Evolutionary conservation across 2,113 vertebrate species (phyloP).

Genomic region (Anhinga anhinga): DNA sequence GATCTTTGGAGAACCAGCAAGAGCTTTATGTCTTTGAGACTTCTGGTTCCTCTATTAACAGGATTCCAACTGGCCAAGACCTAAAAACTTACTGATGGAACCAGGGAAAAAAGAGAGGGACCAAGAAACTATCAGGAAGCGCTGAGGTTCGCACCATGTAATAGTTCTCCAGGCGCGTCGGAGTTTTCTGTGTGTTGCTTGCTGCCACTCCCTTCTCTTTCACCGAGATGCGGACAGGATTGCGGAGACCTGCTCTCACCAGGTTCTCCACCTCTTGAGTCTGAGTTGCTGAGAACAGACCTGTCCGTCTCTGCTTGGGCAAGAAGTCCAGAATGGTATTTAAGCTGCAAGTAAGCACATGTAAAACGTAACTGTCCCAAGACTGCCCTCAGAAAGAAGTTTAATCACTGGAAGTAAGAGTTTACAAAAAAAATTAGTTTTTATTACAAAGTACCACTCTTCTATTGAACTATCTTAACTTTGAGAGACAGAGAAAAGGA

Average conservation of each 20-base stretch:
- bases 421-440: rapidly evolving
- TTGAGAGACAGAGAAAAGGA: neutral
- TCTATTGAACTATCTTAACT: neutral
- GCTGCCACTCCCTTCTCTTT: constrained; percentile 91
- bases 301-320: constrained; percentile 94
- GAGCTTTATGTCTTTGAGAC: neutral
- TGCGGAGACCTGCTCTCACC: constrained; percentile 92
- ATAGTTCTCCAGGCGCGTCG: constrained; percentile 87
- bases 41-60: neutral
- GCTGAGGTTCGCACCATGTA: constrained; percentile 79
- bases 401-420: neutral
- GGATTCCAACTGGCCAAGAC: neutral
- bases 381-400: neutral
- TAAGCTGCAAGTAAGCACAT: constrained; percentile 73
- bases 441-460: neutral
- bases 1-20: neutral
- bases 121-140: rapidly evolving
- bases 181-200: constrained; percentile 85
- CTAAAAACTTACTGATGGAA: neutral
- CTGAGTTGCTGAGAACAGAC: constrained; percentile 95
- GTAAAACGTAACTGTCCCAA: neutral
- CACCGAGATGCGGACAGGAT: constrained; percentile 90
- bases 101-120: neutral
- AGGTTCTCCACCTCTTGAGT: constrained; percentile 96
- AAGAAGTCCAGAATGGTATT: constrained; percentile 88